phyloP scores from a whole-genome alignment of 2,113 vertebrate genomes.

The Ramphastos sulfuratus region DNA sequence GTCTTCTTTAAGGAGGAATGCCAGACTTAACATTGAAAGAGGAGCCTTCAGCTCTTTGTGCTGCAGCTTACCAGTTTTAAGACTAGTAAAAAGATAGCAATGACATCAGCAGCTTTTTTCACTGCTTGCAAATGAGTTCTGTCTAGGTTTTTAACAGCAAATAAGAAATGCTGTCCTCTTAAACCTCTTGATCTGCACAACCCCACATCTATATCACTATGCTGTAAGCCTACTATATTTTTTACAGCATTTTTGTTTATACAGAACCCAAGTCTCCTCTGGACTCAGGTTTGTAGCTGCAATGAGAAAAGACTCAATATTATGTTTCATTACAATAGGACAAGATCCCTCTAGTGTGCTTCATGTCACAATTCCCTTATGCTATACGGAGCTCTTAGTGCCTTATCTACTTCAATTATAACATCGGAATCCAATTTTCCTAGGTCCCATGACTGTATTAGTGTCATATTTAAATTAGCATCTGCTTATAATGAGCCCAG shows the following conservation, averaged over 20 bases:
- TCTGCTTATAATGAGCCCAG: background rate
- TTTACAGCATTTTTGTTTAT: background rate
- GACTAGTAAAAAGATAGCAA: background rate
- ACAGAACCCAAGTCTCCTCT: background rate
- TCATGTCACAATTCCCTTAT: background rate
- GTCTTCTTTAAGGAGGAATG: background rate
- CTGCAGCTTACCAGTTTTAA: background rate
- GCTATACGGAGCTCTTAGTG: background rate
- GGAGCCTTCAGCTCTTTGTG: background rate
- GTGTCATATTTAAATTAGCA: background rate
- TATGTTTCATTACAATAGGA: background rate
- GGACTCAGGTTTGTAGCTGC: background rate
- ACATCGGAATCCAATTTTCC: background rate
- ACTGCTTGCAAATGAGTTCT: background rate
- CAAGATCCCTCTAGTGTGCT: background rate
- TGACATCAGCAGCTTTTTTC: background rate
- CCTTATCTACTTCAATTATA: background rate
- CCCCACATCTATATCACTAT: background rate
- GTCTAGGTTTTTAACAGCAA: fast-evolving
- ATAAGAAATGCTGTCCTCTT: background rate
- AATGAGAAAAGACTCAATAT: background rate
- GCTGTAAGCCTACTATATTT: background rate
- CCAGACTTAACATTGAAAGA: background rate
- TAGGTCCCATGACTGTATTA: background rate
- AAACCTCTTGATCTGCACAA: background rate